These are phyloP conservation scores for Amphipoea oculea DNA, from an alignment of 2,888 invertebrate species.

Conservation along the genomic window DNA sequence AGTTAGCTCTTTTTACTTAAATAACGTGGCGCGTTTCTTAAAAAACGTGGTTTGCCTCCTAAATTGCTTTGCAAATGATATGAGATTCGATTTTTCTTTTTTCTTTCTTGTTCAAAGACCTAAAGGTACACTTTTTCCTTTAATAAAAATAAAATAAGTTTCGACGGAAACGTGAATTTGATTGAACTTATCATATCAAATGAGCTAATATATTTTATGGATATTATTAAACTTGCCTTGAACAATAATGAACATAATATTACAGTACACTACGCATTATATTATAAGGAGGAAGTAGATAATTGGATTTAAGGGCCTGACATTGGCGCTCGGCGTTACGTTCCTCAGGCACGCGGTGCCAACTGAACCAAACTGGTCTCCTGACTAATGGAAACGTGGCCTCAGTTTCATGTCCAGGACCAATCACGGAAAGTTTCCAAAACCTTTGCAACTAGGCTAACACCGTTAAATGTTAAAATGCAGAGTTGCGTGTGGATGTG, in stretches of 20 bases:
- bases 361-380: slow-evolving; percentile 20
- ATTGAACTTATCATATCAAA: slow-evolving; percentile 21
- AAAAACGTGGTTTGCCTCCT: slow-evolving; percentile 5
- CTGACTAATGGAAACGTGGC: slow-evolving; percentile 1
- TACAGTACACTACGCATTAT: slow-evolving; percentile 33
- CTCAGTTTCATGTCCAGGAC: not conserved
- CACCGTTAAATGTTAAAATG: not conserved
- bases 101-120: slow-evolving; percentile 5
- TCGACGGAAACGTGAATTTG: slow-evolving; percentile 17
- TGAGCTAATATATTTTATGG: not conserved
- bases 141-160: slow-evolving; percentile 3
- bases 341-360: slow-evolving; percentile 41
- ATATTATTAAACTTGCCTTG: slow-evolving; percentile 38
- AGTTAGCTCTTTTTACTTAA: slow-evolving; percentile 37
- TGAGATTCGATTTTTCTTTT: not conserved
- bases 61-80: slow-evolving; percentile 14
- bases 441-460: not conserved
- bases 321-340: slow-evolving; percentile 53
- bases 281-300: slow-evolving; percentile 56
- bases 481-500: not conserved
- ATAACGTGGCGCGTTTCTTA: slow-evolving; percentile 21
- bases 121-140: not conserved
- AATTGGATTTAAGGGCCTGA: slow-evolving; percentile 65
- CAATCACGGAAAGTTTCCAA: not conserved
- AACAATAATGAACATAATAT: slow-evolving; percentile 38